Evolutionary conservation across 2,113 vertebrate genomes (phyloP).

Genomic region (Chauna torquata): DNA sequence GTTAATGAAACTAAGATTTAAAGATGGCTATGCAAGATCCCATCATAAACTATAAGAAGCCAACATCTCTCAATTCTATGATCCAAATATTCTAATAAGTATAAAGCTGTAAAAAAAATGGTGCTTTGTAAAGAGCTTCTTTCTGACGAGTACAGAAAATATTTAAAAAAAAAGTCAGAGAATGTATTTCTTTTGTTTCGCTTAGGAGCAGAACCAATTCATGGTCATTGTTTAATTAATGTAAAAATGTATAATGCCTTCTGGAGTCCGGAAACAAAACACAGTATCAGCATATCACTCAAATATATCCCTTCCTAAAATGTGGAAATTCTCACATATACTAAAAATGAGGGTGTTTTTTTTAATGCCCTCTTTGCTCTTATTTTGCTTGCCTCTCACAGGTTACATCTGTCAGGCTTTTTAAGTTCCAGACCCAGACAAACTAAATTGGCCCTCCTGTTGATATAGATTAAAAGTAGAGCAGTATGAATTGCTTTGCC

Average conservation of each 20-base stretch:
- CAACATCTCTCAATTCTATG: not conserved
- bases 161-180: not conserved
- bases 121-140: not conserved
- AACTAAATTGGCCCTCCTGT: conserved; percentile 61
- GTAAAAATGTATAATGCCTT: not conserved
- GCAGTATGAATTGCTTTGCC: conserved; percentile 55
- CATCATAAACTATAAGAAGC: not conserved
- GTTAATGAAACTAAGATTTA: not conserved
- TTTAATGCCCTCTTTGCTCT: not conserved
- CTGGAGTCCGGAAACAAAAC: not conserved
- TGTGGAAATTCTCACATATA: not conserved
- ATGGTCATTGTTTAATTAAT: not conserved
- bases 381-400: conserved; percentile 29
- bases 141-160: not conserved
- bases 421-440: conserved; percentile 34
- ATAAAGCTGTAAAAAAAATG: not conserved
- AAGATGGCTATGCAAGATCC: not conserved
- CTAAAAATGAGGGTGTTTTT: not conserved
- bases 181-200: not conserved
- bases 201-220: not conserved
- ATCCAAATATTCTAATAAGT: not conserved
- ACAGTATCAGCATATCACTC: not conserved
- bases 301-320: not conserved
- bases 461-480: conserved; percentile 68
- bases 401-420: conserved; percentile 29